Base-by-base conservation (phyloP, 1,140 invertebrate species). In the Dryas iulia region DNA sequence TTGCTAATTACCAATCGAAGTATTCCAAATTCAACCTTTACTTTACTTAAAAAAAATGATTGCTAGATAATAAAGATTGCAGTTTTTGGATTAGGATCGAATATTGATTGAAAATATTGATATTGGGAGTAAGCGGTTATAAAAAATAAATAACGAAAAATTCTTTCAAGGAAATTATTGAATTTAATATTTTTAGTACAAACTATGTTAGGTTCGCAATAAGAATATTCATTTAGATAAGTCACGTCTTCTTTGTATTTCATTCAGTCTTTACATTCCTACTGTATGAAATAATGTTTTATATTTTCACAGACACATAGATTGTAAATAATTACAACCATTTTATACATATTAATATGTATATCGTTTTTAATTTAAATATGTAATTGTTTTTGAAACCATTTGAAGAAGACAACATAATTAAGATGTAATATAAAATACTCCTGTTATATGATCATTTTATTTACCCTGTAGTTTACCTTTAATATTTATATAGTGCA, bases 201-300 rank as follows among this genome's bases (percentile, higher is more conserved):
- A 60, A 60, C 35, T 60, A 11, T 26, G 26, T 60, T 60, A 24
- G 57, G 25, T 63, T 58, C 24, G 8, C 56, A 57, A 11, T 62
- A 66, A 65, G 62, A 60, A 71, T 65, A 71, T 71, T 69, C 59
- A 69, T 57, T 47, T 33, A 71, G 59, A 39, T 54, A 47, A 74
- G 71, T 57, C 39, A 56, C 73, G 79, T 84, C 79, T 82, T 83
- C 81, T 76, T 31, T 59, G 14, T 66, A 33, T 69, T 63, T 59
- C 53, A 64, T 67, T 59, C 58, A 57, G 12, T 59, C 25, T 21
- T 47, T 18, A 74, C 72, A 74, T 74, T 74, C 72, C 72, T n/a
- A n/a, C n/a, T 63, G 52, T 60, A 47, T 47, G 39, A 47, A 47
- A 18, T 18, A 47, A 47, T 47, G 18, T 47, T 47, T 47, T 47